phyloP scores from a whole-genome alignment of 2,113 vertebrate species.

The Phaetusa simplex region DNA sequence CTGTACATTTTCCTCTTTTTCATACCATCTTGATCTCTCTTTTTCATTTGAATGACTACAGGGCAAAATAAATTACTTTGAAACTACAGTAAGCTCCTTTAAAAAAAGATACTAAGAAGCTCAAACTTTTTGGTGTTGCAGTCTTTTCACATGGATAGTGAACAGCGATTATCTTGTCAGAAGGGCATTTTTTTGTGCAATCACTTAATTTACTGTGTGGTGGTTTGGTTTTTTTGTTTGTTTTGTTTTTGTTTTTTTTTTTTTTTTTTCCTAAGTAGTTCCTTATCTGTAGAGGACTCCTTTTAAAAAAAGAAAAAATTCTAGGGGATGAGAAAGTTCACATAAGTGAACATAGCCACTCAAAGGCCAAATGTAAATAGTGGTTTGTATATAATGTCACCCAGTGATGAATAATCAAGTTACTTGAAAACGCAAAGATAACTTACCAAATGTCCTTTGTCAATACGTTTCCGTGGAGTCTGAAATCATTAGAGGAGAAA shows the following conservation, averaged over 20 bases:
- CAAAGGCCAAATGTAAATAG: not conserved
- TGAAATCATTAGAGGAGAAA: not conserved
- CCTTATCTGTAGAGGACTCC: not conserved
- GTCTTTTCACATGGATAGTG: not conserved
- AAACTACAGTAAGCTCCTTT: not conserved
- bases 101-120: not conserved
- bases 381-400: not conserved
- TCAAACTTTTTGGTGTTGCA: not conserved
- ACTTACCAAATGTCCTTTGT: not conserved
- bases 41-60: not conserved
- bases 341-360: not conserved
- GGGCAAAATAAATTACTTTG: not conserved
- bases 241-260: too few relatives aligned
- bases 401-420: not conserved
- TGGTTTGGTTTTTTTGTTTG: not conserved
- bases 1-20: not conserved
- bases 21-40: not conserved
- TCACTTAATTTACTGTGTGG: not conserved
- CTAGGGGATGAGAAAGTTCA: not conserved
- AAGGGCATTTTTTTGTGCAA: not conserved
- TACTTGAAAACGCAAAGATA: not conserved
- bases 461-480: not conserved
- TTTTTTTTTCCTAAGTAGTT: not conserved
- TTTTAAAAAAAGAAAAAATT: not conserved
- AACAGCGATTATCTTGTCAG: not conserved